Conservation (phyloP, 2,888 invertebrate genomes). For the Neoitamus cyanurus region DNA sequence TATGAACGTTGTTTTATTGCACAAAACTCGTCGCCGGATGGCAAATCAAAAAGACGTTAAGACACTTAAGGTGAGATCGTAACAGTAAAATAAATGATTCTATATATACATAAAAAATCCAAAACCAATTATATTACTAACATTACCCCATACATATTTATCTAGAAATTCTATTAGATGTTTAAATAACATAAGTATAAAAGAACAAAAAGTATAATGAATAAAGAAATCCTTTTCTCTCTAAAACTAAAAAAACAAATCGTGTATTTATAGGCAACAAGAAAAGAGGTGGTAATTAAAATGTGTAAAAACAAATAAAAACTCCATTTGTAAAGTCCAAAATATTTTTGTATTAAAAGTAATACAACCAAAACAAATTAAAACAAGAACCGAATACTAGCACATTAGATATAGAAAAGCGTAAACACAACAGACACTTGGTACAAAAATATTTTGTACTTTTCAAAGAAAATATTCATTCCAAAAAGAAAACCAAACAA, state of each 20-base stretch:
- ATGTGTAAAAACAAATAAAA: background rate
- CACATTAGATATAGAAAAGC: background rate
- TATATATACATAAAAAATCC: constrained; percentile 22
- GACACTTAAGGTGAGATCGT: background rate
- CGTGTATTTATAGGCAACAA: background rate
- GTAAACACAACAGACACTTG: background rate
- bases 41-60: background rate
- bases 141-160: constrained; percentile 28
- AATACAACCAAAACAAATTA: background rate
- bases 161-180: constrained; percentile 37
- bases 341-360: constrained; percentile 34
- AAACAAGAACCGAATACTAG: background rate
- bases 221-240: constrained; percentile 14
- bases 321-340: constrained; percentile 7
- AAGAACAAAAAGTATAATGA: constrained; percentile 4
- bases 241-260: constrained; percentile 18
- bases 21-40: constrained; percentile 34
- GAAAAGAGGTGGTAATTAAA: background rate
- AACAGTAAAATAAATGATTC: background rate
- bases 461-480: background rate
- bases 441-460: constrained; percentile 34
- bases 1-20: constrained; percentile 29
- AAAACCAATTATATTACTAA: constrained; percentile 6
- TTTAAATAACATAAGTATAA: constrained; percentile 32
- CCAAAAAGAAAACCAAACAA: background rate